phyloP scores from a whole-genome alignment of 2,888 invertebrate species.

The Limnephilus rhombicus region DNA sequence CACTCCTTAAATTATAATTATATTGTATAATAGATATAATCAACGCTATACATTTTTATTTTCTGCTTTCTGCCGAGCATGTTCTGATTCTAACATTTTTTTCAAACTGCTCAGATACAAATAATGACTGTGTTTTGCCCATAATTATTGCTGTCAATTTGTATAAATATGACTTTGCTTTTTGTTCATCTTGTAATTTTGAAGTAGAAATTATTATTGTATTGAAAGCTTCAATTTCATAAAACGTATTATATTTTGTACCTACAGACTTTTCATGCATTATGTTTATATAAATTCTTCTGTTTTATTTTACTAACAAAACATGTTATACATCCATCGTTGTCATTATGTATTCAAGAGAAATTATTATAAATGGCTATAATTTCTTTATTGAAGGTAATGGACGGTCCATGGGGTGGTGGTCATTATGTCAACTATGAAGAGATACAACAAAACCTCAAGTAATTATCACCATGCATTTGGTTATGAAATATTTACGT shows the following conservation, averaged over 20 bases:
- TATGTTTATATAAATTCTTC: constrained; percentile 12
- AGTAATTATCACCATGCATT: constrained; percentile 77
- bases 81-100: constrained; percentile 28
- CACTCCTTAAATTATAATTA: neutral
- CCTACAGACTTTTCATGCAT: neutral
- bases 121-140: neutral
- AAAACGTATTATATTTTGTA: neutral
- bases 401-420: constrained; percentile 77
- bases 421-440: constrained; percentile 91
- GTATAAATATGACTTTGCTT: neutral
- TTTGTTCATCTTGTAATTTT: neutral
- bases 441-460: constrained; percentile 90
- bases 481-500: constrained; percentile 24
- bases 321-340: constrained; percentile 9
- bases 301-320: constrained; percentile 9
- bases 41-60: neutral
- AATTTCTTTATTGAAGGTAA: constrained; percentile 69
- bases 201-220: neutral
- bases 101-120: constrained; percentile 18
- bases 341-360: constrained; percentile 35
- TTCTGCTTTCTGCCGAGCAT: constrained; percentile 40
- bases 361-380: constrained; percentile 52
- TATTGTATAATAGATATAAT: neutral
- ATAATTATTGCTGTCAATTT: neutral
- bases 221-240: neutral